These are phyloP conservation scores for Centropyge bicolor DNA, from an alignment of 2,797 vertebrate species.

Conservation along the genomic window DNA sequence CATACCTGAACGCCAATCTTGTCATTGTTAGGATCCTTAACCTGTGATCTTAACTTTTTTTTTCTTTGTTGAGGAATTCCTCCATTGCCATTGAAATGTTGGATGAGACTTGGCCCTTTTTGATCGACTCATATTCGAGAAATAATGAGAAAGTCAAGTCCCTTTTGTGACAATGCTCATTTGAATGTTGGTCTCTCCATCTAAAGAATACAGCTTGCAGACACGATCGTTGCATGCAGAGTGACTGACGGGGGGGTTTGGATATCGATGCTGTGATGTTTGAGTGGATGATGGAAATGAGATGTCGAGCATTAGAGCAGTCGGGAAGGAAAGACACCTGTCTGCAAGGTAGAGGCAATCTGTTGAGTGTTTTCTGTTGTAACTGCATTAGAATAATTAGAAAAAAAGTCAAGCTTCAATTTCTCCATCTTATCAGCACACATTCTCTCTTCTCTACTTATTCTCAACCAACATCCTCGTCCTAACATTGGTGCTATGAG, in stretches of 20 bases:
- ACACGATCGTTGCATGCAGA: not conserved
- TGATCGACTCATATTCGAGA: not conserved
- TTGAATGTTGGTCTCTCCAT: not conserved
- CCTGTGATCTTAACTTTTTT: not conserved
- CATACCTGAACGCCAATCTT: not conserved
- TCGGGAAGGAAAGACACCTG: not conserved
- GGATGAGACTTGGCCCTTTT: not conserved
- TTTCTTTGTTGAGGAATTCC: not conserved
- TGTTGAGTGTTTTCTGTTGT: not conserved
- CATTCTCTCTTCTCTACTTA: not conserved
- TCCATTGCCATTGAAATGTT: not conserved
- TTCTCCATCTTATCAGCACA: not conserved
- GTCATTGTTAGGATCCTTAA: not conserved
- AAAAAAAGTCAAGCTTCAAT: not conserved
- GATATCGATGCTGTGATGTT: not conserved
- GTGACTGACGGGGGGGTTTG: not conserved
- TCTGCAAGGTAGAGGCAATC: not conserved
- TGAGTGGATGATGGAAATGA: not conserved
- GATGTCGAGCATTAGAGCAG: not conserved
- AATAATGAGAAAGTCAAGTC: not conserved
- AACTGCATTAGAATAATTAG: not conserved
- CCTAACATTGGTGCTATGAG: not conserved
- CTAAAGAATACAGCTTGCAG: not conserved
- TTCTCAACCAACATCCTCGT: not conserved
- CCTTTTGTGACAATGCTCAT: not conserved